Conservation (phyloP, 2,113 vertebrate species). For the Charina bottae region DNA sequence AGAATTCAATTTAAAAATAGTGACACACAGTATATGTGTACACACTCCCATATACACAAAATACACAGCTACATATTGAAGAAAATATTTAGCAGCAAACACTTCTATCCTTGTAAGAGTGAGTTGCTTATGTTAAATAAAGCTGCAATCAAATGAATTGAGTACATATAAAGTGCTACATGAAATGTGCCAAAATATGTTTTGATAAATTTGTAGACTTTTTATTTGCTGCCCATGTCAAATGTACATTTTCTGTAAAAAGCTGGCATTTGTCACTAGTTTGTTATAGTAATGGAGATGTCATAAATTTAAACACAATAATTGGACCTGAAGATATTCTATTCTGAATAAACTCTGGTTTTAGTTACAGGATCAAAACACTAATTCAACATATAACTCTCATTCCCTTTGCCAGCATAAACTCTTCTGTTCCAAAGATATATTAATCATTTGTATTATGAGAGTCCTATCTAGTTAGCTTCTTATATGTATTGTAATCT, state of each 20-base stretch:
- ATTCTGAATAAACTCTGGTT: conserved; percentile 37
- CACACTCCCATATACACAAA: conserved; percentile 37
- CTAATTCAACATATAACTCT: conserved; percentile 60
- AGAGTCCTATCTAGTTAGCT: conserved; percentile 54
- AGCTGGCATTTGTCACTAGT: conserved; percentile 61
- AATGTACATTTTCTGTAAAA: conserved; percentile 47
- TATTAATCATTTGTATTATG: conserved; percentile 65
- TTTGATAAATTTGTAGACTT: conserved; percentile 41
- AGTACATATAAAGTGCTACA: conserved; percentile 23
- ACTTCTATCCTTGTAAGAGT: conserved; percentile 6
- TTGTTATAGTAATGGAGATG: conserved; percentile 56
- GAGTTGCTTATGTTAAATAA: neutral
- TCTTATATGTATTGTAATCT: conserved; percentile 35
- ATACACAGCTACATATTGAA: neutral
- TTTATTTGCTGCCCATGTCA: conserved; percentile 32
- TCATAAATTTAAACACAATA: conserved; percentile 69
- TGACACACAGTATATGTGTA: neutral
- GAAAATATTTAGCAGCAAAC: conserved; percentile 28
- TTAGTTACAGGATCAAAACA: conserved; percentile 76
- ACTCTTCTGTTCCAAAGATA: conserved; percentile 58
- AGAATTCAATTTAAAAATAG: conserved; percentile 60
- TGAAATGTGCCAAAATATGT: conserved; percentile 43
- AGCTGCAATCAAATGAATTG: conserved; percentile 49
- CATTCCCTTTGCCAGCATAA: conserved; percentile 65
- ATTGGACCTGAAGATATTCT: conserved; percentile 64